phyloP scores from a whole-genome alignment of 2,113 vertebrate species.

The Myocastor coypus region DNA sequence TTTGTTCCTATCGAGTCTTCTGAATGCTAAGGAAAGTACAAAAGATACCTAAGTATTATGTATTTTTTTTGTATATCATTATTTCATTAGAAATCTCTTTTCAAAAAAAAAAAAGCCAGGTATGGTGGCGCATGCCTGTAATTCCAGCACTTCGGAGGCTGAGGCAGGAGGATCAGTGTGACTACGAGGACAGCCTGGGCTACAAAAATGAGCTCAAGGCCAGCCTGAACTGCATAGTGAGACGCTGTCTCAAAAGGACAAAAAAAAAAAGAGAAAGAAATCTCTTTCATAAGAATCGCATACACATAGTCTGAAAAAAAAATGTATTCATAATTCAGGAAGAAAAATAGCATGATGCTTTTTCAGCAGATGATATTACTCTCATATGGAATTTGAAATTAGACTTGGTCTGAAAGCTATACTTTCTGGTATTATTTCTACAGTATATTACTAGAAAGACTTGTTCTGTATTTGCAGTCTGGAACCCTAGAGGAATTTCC shows the following conservation, averaged over 20 bases:
- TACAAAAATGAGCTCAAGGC: too few relatives aligned
- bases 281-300: neutral
- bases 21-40: conserved; percentile 18
- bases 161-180: too few relatives aligned
- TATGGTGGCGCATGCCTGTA: too few relatives aligned
- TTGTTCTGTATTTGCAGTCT: neutral
- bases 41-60: neutral
- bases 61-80: neutral
- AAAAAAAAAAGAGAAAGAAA: too few relatives aligned
- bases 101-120: too few relatives aligned
- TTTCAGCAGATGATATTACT: neutral
- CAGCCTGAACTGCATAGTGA: too few relatives aligned
- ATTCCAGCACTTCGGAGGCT: too few relatives aligned
- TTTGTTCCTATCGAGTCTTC: conserved; percentile 31
- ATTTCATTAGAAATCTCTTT: conserved; percentile 32
- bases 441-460: neutral
- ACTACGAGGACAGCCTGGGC: too few relatives aligned
- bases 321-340: neutral
- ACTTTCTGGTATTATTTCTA: too few relatives aligned
- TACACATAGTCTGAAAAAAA: neutral
- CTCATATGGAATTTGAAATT: neutral
- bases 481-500: neutral
- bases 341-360: neutral
- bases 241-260: too few relatives aligned
- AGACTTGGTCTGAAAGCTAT: neutral